phyloP scores from a whole-genome alignment of 2,888 invertebrate genomes.

The Xanthorhoe spadicearia region DNA sequence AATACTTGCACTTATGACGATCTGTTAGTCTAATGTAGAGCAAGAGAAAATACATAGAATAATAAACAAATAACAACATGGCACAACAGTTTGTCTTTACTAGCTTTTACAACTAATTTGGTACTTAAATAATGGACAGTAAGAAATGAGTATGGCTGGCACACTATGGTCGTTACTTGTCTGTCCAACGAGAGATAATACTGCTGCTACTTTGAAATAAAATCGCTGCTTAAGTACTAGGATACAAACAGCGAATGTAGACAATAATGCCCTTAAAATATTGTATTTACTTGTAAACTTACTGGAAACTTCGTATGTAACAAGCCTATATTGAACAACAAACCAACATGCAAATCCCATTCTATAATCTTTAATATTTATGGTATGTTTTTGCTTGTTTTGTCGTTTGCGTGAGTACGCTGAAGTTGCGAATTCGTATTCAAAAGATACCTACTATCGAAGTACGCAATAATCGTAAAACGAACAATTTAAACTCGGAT shows the following conservation, averaged over 20 bases:
- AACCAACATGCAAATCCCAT: conserved; percentile 31
- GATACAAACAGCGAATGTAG: conserved; percentile 38
- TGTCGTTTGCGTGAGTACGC: conserved; percentile 64
- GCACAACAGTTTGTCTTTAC: not conserved
- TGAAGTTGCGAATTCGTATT: conserved; percentile 73
- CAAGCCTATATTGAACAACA: conserved; percentile 43
- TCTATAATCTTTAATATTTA: conserved; percentile 18
- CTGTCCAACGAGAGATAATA: conserved; percentile 13
- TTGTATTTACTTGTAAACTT: conserved; percentile 61
- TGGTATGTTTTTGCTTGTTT: conserved; percentile 30
- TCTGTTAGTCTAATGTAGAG: not conserved
- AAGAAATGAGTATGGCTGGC: conserved; percentile 7
- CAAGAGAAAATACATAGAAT: not conserved
- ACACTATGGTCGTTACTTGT: conserved; percentile 15
- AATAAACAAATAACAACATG: not conserved
- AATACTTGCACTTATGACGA: not conserved
- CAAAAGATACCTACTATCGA: conserved; percentile 75
- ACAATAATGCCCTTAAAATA: conserved; percentile 65
- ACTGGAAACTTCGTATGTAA: conserved; percentile 56
- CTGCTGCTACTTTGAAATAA: conserved; percentile 30
- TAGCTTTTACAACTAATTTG: not conserved
- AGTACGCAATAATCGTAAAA: conserved; percentile 78
- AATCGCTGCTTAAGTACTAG: conserved; percentile 39
- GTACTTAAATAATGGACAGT: not conserved
- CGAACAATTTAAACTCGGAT: conserved; percentile 76